Percentiles rank a stretch among this genome's conserved stretches.
Evolutionary conservation across 2,797 vertebrate species (phyloP).

Genomic region (Enteromius argenteus): DNA sequence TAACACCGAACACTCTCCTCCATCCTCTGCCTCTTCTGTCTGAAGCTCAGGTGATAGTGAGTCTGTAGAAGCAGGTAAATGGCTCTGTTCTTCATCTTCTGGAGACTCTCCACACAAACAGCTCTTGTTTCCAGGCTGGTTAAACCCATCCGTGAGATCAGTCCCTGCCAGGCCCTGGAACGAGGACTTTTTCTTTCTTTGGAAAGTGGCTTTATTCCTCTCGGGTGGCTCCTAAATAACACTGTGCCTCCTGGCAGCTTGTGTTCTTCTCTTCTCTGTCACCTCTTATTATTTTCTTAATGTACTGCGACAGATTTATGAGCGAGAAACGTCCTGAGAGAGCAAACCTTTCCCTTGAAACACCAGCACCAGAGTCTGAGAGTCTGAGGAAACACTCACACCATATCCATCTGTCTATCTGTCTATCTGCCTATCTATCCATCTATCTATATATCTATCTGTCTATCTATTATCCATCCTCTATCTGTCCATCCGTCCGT

Average conservation of each 20-base stretch:
- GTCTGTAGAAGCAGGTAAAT: neutral
- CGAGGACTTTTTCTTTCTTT: slow-evolving; percentile 65
- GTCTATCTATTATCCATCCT: neutral
- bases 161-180: slow-evolving; percentile 48
- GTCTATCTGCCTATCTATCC: neutral
- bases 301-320: slow-evolving; percentile 59
- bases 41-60: neutral
- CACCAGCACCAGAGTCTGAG: slow-evolving; percentile 37
- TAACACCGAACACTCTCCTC: neutral
- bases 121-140: slow-evolving; percentile 58
- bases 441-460: neutral
- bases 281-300: slow-evolving; percentile 56
- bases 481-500: no score
- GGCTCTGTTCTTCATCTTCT: neutral
- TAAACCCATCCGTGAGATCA: slow-evolving; percentile 60
- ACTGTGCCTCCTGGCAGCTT: slow-evolving; percentile 38
- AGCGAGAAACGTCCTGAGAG: slow-evolving; percentile 51
- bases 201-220: slow-evolving; percentile 60
- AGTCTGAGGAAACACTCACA: neutral
- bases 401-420: neutral
- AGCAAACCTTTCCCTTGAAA: slow-evolving; percentile 40
- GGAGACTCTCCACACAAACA: slow-evolving; percentile 20
- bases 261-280: slow-evolving; percentile 55
- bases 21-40: neutral
- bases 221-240: slow-evolving; percentile 58